Evolutionary conservation across 2,113 vertebrate genomes (phyloP), one percentile per base, ranked within the genome.

Genomic region (Hypocryptadius cinnamomeus): DNA sequence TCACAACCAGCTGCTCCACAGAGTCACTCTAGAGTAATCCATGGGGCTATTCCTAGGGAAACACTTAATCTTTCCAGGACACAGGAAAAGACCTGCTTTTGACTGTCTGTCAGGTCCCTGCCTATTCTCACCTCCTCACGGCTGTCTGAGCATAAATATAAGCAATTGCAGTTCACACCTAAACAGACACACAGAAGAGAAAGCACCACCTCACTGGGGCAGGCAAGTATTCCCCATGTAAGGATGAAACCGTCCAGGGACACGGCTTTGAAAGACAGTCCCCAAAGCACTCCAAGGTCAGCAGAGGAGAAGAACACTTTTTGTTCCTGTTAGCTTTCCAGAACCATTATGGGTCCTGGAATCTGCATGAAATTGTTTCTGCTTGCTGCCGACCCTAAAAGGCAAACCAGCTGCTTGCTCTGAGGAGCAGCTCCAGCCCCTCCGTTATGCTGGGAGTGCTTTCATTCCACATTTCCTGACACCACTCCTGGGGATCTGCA

Each of bases 301-400:
- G 79, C n/a, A 73, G 92, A 90, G 92, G 93, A 89, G 85, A 91
- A 79, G 25, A 91, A 64, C 37, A 1, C 89, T 95, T 94, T 92
- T 60, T 94, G 84, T 74, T 95, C 91, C 85, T 27, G 37, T 65
- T 79, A 56, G 69, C 72, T 74, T 88, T 94, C 71, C 95, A 96
- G 92, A 94, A 92, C 90, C 94, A 72, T 94, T 78, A 78, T 22
- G 88, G 87, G 90, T 83, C 91, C 92, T 95, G 94, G 95, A 95
- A 95, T 96, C 93, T 12, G 60, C 1, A 11, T 53, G 56, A 74
- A 73, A 92, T 92, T 79, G 79, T 89, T 95, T 89, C 85, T 91
- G 93, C 87, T 72, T 56, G 85, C 74, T 5, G 10, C 45, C 10
- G 9, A 60, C 94, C 93, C 95, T 91, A 94, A 94, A 96, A 94